Conservation (phyloP, 2,888 invertebrate species). For the Catocala fraxini region DNA sequence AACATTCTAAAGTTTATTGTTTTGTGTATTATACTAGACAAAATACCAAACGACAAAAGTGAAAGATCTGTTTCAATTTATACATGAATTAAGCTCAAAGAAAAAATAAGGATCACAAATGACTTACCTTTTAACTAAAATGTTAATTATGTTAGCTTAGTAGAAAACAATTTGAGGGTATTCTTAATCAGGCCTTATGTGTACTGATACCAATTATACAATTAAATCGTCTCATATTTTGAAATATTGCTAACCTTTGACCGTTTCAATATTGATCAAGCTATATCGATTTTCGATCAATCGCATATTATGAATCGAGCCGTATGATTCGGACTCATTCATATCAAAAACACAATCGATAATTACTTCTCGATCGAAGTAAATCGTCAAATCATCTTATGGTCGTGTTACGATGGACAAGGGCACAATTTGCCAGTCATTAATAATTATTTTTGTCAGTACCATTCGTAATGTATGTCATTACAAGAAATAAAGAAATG, state of each 20-base stretch:
- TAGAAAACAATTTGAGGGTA: background rate
- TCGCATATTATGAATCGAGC: slow-evolving; percentile 10
- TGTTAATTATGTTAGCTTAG: background rate
- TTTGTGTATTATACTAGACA: too few relatives aligned
- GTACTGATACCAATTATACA: background rate
- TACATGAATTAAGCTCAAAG: too few relatives aligned
- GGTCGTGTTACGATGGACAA: slow-evolving; percentile 15
- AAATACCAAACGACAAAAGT: too few relatives aligned
- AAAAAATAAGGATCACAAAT: too few relatives aligned
- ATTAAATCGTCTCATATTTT: background rate
- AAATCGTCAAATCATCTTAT: slow-evolving; percentile 22
- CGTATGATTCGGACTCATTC: background rate
- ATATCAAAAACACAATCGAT: slow-evolving; percentile 25
- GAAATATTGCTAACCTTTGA: slow-evolving; percentile 6
- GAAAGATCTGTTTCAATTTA: too few relatives aligned
- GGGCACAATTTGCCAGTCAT: slow-evolving; percentile 41
- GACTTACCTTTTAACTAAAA: too few relatives aligned
- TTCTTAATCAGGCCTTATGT: too few relatives aligned
- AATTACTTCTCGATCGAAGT: slow-evolving; percentile 17
- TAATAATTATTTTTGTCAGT: slow-evolving; percentile 37
- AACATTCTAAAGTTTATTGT: too few relatives aligned
- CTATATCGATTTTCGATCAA: slow-evolving; percentile 10
- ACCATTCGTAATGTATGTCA: slow-evolving; percentile 33
- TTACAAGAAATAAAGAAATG: slow-evolving; percentile 45
- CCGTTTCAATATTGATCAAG: slow-evolving; percentile 9